phyloP scores from a whole-genome alignment of 2,797 vertebrate species.

The Enteromius afrohamiltoni region DNA sequence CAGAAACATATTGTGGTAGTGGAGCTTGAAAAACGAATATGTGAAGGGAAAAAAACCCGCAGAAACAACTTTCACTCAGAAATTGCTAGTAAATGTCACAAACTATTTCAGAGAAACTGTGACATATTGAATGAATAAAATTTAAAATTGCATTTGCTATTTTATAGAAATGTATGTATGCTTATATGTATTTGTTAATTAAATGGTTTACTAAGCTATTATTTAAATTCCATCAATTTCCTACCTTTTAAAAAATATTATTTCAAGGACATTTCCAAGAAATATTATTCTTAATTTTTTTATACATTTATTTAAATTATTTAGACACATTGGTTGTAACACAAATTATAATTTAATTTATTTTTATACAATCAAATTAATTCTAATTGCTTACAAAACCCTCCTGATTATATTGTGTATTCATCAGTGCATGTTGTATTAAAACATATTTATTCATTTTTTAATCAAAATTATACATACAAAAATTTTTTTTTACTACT shows the following conservation, averaged over 20 bases:
- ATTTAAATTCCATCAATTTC: neutral
- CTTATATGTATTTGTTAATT: neutral
- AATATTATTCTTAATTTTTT: neutral
- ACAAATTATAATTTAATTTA: neutral
- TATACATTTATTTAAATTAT: neutral
- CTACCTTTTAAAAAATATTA: neutral
- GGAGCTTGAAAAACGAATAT: neutral
- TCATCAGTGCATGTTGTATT: neutral
- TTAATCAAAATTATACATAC: neutral
- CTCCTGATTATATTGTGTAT: neutral
- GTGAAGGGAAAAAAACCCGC: neutral
- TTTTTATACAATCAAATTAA: too few species aligned
- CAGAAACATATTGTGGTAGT: neutral
- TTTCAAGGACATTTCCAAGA: neutral
- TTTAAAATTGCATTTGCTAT: neutral
- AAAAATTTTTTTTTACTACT: too few species aligned
- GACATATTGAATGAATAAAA: neutral
- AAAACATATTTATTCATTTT: neutral
- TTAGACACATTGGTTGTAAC: neutral
- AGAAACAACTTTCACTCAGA: neutral
- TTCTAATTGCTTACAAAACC: too few species aligned
- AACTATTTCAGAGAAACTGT: neutral
- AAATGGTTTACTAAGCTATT: neutral
- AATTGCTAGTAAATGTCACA: neutral
- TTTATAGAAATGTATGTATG: neutral